A percentile compares a stretch with the other conserved stretches of the same genome.
Evolutionary conservation across 2,888 invertebrate genomes (phyloP).

Genomic region (Chymomyza caudatula): DNA sequence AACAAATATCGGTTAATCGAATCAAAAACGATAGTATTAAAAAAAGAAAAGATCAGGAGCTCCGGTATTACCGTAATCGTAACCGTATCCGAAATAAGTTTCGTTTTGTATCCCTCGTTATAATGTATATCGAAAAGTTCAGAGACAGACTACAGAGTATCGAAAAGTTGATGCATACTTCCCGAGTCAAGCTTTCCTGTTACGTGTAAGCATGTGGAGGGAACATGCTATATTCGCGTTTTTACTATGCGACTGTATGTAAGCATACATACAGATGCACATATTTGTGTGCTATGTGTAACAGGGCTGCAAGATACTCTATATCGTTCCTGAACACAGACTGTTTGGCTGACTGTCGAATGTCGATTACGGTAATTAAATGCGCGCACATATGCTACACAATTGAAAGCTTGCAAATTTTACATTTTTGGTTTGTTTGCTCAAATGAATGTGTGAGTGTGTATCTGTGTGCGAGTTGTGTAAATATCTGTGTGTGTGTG

Average conservation of each 20-base stretch:
- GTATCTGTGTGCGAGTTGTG: background rate
- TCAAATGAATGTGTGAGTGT: background rate
- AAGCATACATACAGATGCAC: background rate
- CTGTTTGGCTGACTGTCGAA: no score
- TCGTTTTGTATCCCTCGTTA: no score
- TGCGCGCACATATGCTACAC: conserved; percentile 23
- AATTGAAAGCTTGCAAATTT: conserved; percentile 24
- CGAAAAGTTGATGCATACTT: no score
- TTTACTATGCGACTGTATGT: background rate
- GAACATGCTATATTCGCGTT: conserved; percentile 39
- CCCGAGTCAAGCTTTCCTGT: background rate
- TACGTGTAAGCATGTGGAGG: conserved; percentile 39
- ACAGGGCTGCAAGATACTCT: background rate
- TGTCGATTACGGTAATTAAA: conserved; percentile 32
- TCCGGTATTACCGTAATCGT: no score
- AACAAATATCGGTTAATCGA: no score
- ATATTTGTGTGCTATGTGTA: conserved; percentile 17
- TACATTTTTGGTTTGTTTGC: conserved; percentile 13
- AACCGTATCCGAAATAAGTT: no score
- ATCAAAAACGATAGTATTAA: no score
- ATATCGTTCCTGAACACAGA: background rate
- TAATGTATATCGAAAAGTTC: no score
- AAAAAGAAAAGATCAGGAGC: no score
- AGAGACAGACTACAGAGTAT: background rate
- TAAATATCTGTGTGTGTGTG: conserved; percentile 8